These are phyloP conservation scores for Ammodramus savannarum DNA, from an alignment of 2,113 vertebrate genomes.

Conservation along the genomic window DNA sequence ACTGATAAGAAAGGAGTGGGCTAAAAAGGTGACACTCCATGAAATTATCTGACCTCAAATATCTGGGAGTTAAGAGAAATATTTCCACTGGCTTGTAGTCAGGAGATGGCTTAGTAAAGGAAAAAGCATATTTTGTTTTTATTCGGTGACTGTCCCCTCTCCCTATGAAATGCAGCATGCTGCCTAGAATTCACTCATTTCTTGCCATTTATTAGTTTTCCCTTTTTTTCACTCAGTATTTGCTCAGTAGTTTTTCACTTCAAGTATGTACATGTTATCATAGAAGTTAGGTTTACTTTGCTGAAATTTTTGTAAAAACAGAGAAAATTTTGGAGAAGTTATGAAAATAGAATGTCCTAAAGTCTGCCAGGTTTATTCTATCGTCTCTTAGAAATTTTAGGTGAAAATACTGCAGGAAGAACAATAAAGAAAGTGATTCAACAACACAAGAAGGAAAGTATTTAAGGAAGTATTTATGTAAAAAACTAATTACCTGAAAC, in stretches of 20 bases:
- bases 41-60: not conserved
- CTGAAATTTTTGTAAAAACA: not conserved
- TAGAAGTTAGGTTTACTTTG: not conserved
- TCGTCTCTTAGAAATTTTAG: not conserved
- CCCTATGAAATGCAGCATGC: not conserved
- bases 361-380: not conserved
- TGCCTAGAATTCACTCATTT: not conserved
- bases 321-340: not conserved
- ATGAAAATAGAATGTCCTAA: not conserved
- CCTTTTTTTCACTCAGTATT: not conserved
- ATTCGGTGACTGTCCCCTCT: not conserved
- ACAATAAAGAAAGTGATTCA: not conserved
- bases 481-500: not conserved
- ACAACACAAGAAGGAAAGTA: not conserved
- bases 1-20: not conserved
- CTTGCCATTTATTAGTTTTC: not conserved
- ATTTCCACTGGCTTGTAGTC: not conserved
- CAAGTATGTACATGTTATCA: not conserved
- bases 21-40: not conserved
- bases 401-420: not conserved
- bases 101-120: not conserved
- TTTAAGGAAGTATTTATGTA: not conserved
- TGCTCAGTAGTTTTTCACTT: not conserved
- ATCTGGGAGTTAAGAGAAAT: not conserved
- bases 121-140: not conserved